Conservation (phyloP, 2,113 vertebrate species). For the Aleadryas rufinucha region DNA sequence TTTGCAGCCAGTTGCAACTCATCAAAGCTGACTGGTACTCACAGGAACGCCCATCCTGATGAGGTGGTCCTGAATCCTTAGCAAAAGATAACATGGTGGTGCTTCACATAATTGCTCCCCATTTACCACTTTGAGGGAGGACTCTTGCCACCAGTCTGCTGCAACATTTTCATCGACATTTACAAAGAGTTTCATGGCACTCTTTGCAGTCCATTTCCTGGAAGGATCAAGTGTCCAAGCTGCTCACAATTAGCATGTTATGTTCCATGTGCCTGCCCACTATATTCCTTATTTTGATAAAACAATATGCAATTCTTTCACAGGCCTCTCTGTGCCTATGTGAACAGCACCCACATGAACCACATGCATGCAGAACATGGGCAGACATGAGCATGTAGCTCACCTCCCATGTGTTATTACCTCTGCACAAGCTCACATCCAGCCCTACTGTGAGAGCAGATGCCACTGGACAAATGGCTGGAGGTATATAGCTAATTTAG, state of each 20-base stretch:
- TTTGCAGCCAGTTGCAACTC: conserved; percentile 16
- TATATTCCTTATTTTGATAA: not conserved
- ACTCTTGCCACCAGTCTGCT: not conserved
- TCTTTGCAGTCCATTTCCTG: not conserved
- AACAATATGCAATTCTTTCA: not conserved
- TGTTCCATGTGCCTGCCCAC: fast-evolving
- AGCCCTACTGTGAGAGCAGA: not conserved
- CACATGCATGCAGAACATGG: not conserved
- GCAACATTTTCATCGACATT: not conserved
- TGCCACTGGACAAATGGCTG: not conserved
- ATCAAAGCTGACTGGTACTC: conserved; percentile 29
- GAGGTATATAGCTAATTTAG: not conserved
- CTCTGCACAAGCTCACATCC: not conserved
- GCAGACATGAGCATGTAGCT: not conserved
- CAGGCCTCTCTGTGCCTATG: not conserved
- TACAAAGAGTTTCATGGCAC: not conserved
- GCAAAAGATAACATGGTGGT: not conserved
- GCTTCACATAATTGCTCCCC: not conserved
- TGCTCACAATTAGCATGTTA: not conserved
- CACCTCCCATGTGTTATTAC: not conserved
- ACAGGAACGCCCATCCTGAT: not conserved
- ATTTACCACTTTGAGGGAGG: conserved; percentile 11
- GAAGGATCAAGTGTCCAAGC: not conserved
- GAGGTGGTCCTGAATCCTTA: conserved; percentile 1
- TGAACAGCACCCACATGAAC: not conserved